Evolutionary conservation across 1,140 invertebrate genomes (phyloP).

Genomic region (Hypsibius dujardini): DNA sequence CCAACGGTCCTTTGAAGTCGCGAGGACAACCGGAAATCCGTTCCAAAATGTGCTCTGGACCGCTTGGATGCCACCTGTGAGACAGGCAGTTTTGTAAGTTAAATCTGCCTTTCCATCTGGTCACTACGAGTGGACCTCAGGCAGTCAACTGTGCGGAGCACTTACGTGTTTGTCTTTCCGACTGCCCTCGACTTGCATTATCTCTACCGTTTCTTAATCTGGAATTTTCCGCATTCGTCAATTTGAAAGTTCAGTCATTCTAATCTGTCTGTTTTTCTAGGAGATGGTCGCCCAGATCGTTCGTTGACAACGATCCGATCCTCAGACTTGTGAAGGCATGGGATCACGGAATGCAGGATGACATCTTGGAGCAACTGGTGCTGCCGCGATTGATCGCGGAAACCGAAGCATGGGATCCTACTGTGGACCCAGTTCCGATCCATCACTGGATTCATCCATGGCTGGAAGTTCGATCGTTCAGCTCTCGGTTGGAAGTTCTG

Average conservation of each 20-base stretch:
- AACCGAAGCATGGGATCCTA: conserved; percentile 79
- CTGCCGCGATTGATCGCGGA: conserved; percentile 56
- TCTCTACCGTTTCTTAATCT: too few species aligned
- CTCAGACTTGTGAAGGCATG: conserved; percentile 61
- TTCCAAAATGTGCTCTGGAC: conserved; percentile 55
- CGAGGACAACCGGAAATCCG: conserved; percentile 24
- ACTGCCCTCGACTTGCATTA: too few species aligned
- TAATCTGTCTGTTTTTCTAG: background rate
- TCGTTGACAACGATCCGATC: conserved; percentile 45
- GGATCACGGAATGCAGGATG: conserved; percentile 60
- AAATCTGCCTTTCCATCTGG: background rate
- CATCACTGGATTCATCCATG: conserved; percentile 94
- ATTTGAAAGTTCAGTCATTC: too few species aligned
- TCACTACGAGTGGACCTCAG: background rate
- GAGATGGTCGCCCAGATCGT: conserved; percentile 29
- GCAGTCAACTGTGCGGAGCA: background rate
- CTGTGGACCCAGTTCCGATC: conserved; percentile 76
- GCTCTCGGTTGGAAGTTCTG: conserved; percentile 51
- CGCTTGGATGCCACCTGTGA: conserved; percentile 62
- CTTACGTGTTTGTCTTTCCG: background rate
- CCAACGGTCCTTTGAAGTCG: conserved; percentile 55
- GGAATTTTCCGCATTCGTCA: too few species aligned
- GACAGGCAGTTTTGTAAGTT: conserved; percentile 47
- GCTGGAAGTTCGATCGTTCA: conserved; percentile 49
- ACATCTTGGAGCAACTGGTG: conserved; percentile 60